Conservation (phyloP, 2,797 vertebrate species). For the Gallinago stenura region DNA sequence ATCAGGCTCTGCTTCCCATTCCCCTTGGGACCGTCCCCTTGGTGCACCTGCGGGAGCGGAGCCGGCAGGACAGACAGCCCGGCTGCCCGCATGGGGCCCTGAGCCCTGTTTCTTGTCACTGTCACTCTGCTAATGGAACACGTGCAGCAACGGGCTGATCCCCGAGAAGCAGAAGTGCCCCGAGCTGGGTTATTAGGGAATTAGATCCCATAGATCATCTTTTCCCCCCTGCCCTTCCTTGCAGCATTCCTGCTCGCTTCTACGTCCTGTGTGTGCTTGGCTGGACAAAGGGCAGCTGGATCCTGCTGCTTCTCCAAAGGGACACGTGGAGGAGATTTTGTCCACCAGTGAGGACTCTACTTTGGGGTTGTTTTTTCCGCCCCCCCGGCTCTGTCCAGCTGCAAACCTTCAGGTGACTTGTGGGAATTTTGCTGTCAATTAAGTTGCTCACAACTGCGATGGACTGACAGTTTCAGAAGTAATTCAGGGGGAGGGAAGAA, state of each 20-base stretch:
- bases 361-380: neutral
- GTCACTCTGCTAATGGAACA: fast-evolving
- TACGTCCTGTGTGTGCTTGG: neutral
- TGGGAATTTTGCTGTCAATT: neutral
- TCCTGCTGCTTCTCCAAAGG: neutral
- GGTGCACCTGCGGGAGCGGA: neutral
- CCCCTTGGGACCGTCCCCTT: neutral
- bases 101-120: neutral
- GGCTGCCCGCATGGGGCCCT: fast-evolving
- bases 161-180: neutral
- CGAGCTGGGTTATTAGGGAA: neutral
- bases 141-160: neutral
- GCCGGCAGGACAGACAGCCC: fast-evolving
- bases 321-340: neutral
- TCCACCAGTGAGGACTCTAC: neutral
- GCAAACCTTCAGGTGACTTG: neutral
- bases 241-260: neutral
- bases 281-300: neutral
- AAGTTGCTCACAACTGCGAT: neutral
- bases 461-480: neutral
- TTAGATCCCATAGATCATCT: neutral
- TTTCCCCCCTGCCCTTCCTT: neutral
- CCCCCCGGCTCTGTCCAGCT: neutral
- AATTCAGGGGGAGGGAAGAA: neutral
- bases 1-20: neutral